Conservation (phyloP, 2,113 vertebrate genomes). For the Platichthys flesus region DNA sequence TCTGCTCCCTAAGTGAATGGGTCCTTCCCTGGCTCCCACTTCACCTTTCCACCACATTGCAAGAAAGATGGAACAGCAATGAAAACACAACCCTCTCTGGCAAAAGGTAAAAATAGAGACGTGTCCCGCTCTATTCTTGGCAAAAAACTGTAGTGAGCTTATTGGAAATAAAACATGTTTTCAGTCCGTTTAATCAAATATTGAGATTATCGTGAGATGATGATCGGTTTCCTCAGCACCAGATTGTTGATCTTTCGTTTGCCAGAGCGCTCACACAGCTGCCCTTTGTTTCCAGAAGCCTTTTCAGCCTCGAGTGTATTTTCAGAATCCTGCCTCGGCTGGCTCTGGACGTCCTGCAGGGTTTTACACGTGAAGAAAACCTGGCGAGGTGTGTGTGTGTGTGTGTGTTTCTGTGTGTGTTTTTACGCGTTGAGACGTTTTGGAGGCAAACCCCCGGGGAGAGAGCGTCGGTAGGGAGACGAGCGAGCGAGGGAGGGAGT, state of each 20-base stretch:
- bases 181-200: background rate
- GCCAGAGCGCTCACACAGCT: constrained; percentile 1
- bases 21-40: no score
- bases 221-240: background rate
- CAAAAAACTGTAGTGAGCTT: background rate
- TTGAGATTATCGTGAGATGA: constrained; percentile 11
- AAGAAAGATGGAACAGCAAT: no score
- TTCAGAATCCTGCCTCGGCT: constrained; percentile 10
- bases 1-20: background rate
- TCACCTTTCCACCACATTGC: background rate
- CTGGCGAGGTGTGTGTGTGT: background rate
- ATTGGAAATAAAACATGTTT: constrained; percentile 1
- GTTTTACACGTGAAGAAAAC: constrained; percentile 8
- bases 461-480: background rate
- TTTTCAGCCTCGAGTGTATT: background rate
- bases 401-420: background rate
- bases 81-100: background rate
- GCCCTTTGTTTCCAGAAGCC: constrained; percentile 12
- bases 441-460: constrained; percentile 34
- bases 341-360: background rate
- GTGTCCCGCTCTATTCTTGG: background rate
- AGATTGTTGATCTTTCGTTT: background rate
- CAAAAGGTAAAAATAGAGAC: background rate
- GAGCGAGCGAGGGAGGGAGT: background rate
- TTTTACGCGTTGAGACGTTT: constrained; percentile 7